Evolutionary conservation across 92 coral and sea anemone species (phyloP).

Genomic region (Actinernus sp.): DNA sequence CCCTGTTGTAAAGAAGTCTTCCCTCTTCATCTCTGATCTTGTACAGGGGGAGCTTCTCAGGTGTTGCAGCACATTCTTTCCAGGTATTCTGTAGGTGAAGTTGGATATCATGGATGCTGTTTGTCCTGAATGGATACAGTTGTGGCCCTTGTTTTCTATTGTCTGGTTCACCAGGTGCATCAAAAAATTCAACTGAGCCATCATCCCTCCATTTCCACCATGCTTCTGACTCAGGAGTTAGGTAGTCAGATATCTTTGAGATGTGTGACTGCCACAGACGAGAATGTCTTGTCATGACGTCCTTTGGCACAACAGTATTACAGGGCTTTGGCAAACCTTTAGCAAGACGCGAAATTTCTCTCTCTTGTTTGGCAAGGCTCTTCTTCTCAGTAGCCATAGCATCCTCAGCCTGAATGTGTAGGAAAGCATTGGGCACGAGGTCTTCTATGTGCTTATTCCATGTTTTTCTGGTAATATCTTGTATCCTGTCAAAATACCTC

Average conservation of each 20-base stretch:
- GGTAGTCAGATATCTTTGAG: constrained; percentile 45
- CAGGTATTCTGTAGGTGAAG: constrained; percentile 3
- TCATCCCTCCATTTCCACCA: constrained; percentile 56
- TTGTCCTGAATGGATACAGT: constrained; percentile 70
- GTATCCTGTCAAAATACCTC: constrained; percentile 17
- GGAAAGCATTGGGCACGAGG: constrained; percentile 25
- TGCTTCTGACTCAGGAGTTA: constrained; percentile 42
- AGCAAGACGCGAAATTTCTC: constrained; percentile 34
- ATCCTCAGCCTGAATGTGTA: constrained; percentile 26
- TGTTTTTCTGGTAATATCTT: constrained; percentile 37
- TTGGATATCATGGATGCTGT: background rate
- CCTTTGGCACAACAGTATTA: constrained; percentile 32
- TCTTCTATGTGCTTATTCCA: constrained; percentile 31
- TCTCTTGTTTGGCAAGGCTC: constrained; percentile 30
- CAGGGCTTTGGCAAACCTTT: constrained; percentile 29
- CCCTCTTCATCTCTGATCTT: background rate
- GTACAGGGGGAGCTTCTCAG: constrained; percentile 8
- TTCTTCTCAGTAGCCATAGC: constrained; percentile 9
- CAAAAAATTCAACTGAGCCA: constrained; percentile 56
- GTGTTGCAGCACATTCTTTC: background rate
- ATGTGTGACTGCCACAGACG: constrained; percentile 57
- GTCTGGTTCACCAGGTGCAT: constrained; percentile 40
- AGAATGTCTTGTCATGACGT: constrained; percentile 14
- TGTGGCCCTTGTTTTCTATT: constrained; percentile 45
- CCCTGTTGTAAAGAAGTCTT: too few species aligned